A percentile compares a stretch with the other conserved stretches of the same genome.
These are phyloP conservation scores for Temnothorax longispinosus DNA, from an alignment of 1,140 invertebrate species.

Conservation along the genomic window DNA sequence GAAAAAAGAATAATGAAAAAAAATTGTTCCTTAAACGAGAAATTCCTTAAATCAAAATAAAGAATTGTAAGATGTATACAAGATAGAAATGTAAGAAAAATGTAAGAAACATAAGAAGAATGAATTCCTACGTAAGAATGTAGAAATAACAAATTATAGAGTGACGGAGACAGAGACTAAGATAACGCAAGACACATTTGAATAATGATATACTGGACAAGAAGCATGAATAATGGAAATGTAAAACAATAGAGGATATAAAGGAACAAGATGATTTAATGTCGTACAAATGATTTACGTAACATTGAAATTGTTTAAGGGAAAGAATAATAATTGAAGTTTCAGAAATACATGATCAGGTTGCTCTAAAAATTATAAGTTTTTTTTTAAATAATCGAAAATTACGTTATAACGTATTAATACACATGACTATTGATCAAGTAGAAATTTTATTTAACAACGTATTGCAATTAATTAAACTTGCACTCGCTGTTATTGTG, in stretches of 20 bases:
- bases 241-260: slow-evolving; percentile 61
- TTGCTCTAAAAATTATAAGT: not conserved
- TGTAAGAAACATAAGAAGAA: not conserved
- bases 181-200: slow-evolving; percentile 57
- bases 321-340: slow-evolving; percentile 9
- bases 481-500: not conserved
- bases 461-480: not conserved
- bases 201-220: slow-evolving; percentile 62
- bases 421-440: not conserved
- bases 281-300: slow-evolving; percentile 49
- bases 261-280: slow-evolving; percentile 47
- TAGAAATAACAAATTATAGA: slow-evolving; percentile 43
- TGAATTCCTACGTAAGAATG: slow-evolving; percentile 22
- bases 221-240: slow-evolving; percentile 61
- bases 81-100: no score
- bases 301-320: slow-evolving; percentile 23
- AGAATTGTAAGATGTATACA: not conserved
- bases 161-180: slow-evolving; percentile 35
- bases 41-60: slow-evolving; percentile 1
- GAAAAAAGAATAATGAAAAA: not conserved
- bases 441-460: not conserved
- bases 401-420: not conserved
- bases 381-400: not conserved
- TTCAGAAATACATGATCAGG: not conserved
- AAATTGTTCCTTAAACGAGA: not conserved